phyloP scores from a whole-genome alignment of 2,797 vertebrate species.

The Rhynchotus rufescens region DNA sequence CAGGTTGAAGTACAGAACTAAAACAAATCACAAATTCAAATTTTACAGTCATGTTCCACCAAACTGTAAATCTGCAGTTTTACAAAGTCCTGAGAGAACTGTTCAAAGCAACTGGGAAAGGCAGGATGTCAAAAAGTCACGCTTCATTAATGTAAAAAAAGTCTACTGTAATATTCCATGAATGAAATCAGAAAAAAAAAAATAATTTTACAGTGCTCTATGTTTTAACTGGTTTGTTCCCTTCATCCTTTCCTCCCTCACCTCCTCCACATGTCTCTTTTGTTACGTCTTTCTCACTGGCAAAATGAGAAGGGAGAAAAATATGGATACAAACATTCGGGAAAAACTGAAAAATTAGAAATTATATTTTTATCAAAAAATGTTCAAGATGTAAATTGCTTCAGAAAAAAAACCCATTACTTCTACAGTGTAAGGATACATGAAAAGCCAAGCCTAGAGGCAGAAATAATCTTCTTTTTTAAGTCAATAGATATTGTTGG shows the following conservation, averaged over 20 bases:
- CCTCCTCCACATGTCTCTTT: neutral
- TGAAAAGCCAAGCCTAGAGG: neutral
- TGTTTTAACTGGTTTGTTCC: neutral
- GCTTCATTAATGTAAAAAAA: neutral
- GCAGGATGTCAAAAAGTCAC: neutral
- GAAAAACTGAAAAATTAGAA: neutral
- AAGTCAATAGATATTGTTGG: neutral
- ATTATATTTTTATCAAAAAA: neutral
- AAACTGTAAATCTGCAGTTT: neutral
- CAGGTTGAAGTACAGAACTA: too few species aligned
- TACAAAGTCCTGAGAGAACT: neutral
- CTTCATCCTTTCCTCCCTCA: neutral
- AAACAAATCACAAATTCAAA: neutral
- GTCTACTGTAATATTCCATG: too few species aligned
- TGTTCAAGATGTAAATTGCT: neutral
- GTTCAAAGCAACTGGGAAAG: neutral
- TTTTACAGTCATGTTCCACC: neutral
- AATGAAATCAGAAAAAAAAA: neutral
- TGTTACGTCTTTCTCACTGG: neutral
- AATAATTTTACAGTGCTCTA: neutral
- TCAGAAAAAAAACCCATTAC: neutral
- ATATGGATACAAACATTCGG: rapidly evolving
- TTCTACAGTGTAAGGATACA: neutral
- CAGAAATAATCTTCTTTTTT: neutral
- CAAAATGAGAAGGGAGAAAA: neutral